Conservation (phyloP, 2,888 invertebrate species). For the Cotesia congregata region DNA sequence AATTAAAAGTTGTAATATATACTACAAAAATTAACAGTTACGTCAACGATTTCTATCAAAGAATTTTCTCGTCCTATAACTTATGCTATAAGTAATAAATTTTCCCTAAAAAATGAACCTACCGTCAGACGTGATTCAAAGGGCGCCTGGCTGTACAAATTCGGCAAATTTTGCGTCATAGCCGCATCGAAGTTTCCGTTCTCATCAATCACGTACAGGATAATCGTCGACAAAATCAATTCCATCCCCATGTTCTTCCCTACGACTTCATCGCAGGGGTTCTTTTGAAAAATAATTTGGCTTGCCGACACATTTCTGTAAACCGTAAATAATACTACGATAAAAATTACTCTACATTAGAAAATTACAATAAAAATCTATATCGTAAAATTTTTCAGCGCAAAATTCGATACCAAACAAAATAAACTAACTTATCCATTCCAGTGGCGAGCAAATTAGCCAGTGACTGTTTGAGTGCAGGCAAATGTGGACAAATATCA, state of each 20-base stretch:
- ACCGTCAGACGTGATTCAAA: slow-evolving; percentile 60
- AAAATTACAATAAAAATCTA: too few species aligned
- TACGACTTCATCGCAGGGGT: slow-evolving; percentile 55
- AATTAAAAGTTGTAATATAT: too few species aligned
- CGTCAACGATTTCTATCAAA: too few species aligned
- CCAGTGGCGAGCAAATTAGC: slow-evolving; percentile 55
- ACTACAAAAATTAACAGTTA: too few species aligned
- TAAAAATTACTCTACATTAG: too few species aligned
- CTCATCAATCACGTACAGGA: slow-evolving; percentile 62
- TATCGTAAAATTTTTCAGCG: too few species aligned
- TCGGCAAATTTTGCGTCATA: slow-evolving; percentile 63
- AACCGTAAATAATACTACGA: slow-evolving; percentile 19
- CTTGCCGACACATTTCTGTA: slow-evolving; percentile 56
- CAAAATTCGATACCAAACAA: slow-evolving; percentile 1
- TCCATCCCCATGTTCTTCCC: slow-evolving; percentile 41
- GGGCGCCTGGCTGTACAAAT: slow-evolving; percentile 55
- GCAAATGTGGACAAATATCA: slow-evolving; percentile 59
- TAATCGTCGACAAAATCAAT: slow-evolving; percentile 53
- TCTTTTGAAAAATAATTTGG: slow-evolving; percentile 61
- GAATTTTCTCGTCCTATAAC: not conserved
- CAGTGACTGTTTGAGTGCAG: slow-evolving; percentile 52
- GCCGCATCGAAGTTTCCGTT: slow-evolving; percentile 58
- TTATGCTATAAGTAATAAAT: not conserved
- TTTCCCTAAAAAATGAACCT: slow-evolving; percentile 46
- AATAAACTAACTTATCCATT: slow-evolving; percentile 55